Evolutionary conservation across 2,888 invertebrate species (phyloP), one percentile per base, ranked within the genome.

Genomic region (Synergus japonicus): DNA sequence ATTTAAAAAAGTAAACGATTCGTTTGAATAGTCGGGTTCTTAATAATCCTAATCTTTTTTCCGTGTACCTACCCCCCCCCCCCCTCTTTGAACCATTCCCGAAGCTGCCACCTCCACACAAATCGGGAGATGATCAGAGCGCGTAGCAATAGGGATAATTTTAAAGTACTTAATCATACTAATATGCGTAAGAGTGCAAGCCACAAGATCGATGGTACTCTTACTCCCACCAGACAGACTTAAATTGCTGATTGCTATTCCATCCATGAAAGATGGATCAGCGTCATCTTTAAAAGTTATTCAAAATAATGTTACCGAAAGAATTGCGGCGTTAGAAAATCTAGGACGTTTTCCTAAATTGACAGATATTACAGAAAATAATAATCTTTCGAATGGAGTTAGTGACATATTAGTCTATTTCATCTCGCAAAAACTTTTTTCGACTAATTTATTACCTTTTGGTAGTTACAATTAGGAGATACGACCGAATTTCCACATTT

Each of bases 301-400:
- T 46, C 46, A 46, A 2, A 69, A 49, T 18, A 69, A n/a, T n/a
- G n/a, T n/a, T n/a, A n/a, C n/a, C n/a, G n/a, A 49, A 46, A 69
- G 18, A 22, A 46, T 69, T 12, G 22, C 67, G 0, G 67, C 67
- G 1, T 69, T 69, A 69, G 49, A 69, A 46, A 69, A 69, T 46
- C 49, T 69, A 29, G 29, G 29, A 2, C 22, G 46, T 4, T 46
- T 69, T 22, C 22, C 44, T 44, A 4, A 4, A 7, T 46, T 46
- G 18, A 69, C 67, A 1, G 49, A 29, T 5, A 13, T 5, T 29
- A 46, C 22, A 4, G 22, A 22, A 22, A n/a, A n/a, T n/a, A 5
- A 4, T 8, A 46, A 22, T 13, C 4, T 7, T 22, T 22, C 15
- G 12, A 44, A 49, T 22, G 46, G 46, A 4, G 67, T 69, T 10